Percentiles rank a stretch among this genome's conserved stretches.
These are phyloP conservation scores for Anthophora plumipes DNA, from an alignment of 2,888 invertebrate genomes.

Conservation along the genomic window DNA sequence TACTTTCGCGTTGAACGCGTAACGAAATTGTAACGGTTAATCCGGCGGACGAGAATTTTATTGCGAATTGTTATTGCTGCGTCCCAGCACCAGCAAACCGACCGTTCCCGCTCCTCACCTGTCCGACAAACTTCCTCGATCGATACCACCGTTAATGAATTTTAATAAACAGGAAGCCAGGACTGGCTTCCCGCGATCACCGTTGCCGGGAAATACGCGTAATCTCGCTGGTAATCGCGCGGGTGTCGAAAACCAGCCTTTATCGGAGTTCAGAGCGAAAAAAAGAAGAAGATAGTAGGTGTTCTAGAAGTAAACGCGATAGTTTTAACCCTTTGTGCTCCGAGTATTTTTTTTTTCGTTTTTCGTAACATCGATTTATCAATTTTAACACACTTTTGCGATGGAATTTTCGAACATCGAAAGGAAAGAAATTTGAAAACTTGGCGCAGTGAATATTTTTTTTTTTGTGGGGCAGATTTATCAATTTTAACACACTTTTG, in stretches of 20 bases:
- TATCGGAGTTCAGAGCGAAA: too few relatives aligned
- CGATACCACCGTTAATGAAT: conserved; percentile 32
- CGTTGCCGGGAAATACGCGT: not conserved
- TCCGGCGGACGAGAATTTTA: conserved; percentile 34
- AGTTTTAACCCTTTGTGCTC: too few relatives aligned
- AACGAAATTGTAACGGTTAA: conserved; percentile 40
- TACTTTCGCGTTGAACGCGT: conserved; percentile 26
- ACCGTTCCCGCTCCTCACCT: not conserved
- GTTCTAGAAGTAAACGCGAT: too few relatives aligned
- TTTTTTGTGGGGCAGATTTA: too few relatives aligned
- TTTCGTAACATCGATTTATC: too few relatives aligned
- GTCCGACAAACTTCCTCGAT: not conserved
- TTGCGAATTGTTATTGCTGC: conserved; percentile 36
- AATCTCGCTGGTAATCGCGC: not conserved
- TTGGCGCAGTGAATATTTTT: too few relatives aligned
- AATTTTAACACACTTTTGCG: too few relatives aligned
- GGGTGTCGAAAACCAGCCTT: not conserved
- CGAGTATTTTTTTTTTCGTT: too few relatives aligned
- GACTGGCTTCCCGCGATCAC: not conserved
- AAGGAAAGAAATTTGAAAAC: too few relatives aligned
- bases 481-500: too few relatives aligned
- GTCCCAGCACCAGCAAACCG: not conserved
- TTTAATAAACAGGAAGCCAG: conserved; percentile 24
- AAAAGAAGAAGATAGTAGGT: too few relatives aligned
- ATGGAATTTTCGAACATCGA: too few relatives aligned